Percentiles rank a stretch among this genome's conserved stretches.
phyloP scores from a whole-genome alignment of 2,888 invertebrate species.

The Pristionchus entomophagus region DNA sequence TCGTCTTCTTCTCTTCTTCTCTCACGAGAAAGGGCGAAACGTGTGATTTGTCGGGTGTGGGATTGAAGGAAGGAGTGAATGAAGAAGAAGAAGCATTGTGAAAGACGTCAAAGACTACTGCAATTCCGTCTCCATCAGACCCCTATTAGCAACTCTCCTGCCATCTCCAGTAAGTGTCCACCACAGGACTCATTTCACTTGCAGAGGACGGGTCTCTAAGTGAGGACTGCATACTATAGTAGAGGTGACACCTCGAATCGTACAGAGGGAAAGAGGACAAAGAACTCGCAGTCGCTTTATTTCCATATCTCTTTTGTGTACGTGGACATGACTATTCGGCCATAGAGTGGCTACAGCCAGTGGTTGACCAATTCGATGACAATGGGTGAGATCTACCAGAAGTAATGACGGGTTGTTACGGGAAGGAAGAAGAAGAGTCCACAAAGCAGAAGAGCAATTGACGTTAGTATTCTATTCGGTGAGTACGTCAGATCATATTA shows the following conservation, averaged over 20 bases:
- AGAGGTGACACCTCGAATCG: constrained; percentile 20
- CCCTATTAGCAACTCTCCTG: not conserved
- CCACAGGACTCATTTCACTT: not conserved
- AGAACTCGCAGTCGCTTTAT: not conserved
- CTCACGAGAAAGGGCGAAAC: constrained; percentile 12
- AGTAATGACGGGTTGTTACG: not conserved
- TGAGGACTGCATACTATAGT: not conserved
- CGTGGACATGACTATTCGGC: no score
- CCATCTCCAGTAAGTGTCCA: not conserved
- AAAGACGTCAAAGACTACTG: not conserved
- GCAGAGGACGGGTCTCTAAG: not conserved
- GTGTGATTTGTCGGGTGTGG: not conserved
- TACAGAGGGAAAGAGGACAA: constrained; percentile 19
- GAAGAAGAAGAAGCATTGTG: not conserved
- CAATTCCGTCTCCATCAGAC: not conserved
- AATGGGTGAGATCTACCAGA: constrained; percentile 1
- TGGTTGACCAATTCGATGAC: not conserved
- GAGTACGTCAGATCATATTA: no score
- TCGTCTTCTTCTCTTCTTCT: not conserved
- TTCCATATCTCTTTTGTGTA: not conserved
- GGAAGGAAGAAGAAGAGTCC: no score
- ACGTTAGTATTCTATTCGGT: not conserved
- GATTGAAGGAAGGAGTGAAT: not conserved
- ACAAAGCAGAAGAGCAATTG: not conserved
- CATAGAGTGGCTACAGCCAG: not conserved